Base-by-base conservation (phyloP, 2,113 vertebrate genomes). In the Condylura cristata region DNA sequence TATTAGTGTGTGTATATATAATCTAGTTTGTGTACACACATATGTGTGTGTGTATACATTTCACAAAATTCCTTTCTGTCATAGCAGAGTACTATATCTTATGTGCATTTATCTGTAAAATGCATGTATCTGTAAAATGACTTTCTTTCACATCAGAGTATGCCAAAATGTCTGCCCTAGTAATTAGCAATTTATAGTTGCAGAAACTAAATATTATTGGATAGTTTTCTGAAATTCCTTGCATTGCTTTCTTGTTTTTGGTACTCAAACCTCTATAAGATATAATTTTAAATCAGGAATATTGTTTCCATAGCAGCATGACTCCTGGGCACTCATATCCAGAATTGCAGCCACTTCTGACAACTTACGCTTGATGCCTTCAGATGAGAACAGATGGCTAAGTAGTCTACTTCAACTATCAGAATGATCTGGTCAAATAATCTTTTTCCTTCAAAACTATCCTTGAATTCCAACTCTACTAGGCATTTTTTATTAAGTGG, bases 401-500 rank as follows among this genome's bases (percentile, higher is more conserved):
- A 97, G 94, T 84, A 90, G 86, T 51, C 82, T 94, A 87, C 94
- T 96, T 96, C 91, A 97, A 18, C 86, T 74, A 79, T 85, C 32
- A 9, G 46, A 83, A 81, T 70, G 89, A 91, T 87, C 11, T 56
- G 65, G 71, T 84, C 39, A 94, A 65, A 89, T 87, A 24, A 32
- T 89, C 61, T 72, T 93, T 68, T 63, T 90, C 70, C 61, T 91
- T 95, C 66, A 94, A 94, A 96, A 91, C 96, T 85, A 95, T 96
- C 96, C 93, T 96, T 97, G 95, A 93, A 96, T 97, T 97, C 95
- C 94, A 96, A 86, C 10, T 93, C 44, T 39, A 44, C 68, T 26
- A 72, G 66, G 44, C 63, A 79, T 91, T 96, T 90, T 93, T 96
- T 30, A 94, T 91, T 93, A 96, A 97, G 89, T 96, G 81, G 37